Conservation (phyloP, 2,797 vertebrate genomes). For the Microctenopoma stevenorrisi region DNA sequence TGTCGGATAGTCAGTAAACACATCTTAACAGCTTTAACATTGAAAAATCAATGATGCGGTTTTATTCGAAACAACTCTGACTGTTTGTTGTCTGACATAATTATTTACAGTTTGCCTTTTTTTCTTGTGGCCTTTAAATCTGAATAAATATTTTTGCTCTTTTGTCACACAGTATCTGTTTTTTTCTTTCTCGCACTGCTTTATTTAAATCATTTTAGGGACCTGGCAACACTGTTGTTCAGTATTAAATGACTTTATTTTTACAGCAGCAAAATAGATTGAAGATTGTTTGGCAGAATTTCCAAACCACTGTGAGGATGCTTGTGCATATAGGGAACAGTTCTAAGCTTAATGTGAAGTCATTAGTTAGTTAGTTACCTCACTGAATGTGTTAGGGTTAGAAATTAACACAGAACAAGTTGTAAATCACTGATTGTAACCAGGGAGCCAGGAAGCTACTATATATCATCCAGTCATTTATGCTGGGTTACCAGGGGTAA, state of each 20-base stretch:
- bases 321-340: no score
- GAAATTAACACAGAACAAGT: no score
- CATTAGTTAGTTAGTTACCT: no score
- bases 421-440: no score
- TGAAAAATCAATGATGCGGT: background rate
- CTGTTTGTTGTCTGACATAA: no score
- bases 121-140: background rate
- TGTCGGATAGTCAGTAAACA: background rate
- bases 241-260: no score
- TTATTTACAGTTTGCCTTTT: background rate
- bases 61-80: no score
- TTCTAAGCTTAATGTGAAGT: no score
- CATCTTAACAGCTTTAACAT: background rate
- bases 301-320: no score
- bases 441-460: no score
- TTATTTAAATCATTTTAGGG: background rate
- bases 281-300: background rate
- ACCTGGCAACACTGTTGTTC: background rate
- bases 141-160: background rate
- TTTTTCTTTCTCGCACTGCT: background rate
- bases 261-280: no score
- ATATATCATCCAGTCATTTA: background rate
- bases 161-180: background rate
- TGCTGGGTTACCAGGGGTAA: background rate
- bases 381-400: no score